phyloP scores from a whole-genome alignment of 2,888 invertebrate genomes.

The Tipula lateralis region DNA sequence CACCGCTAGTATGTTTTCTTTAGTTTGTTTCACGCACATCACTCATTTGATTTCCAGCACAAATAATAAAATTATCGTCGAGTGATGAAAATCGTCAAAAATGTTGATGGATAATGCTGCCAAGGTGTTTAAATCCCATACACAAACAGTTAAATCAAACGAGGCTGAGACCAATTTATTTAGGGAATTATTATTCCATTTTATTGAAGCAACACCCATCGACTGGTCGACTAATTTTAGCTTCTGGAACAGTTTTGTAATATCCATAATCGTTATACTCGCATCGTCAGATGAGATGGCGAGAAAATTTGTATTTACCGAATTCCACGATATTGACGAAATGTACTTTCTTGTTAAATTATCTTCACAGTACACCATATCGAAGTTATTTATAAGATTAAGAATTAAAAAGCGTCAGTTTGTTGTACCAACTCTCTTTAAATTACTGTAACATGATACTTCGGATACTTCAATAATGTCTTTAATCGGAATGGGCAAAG shows the following conservation, averaged over 20 bases:
- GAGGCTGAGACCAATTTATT: slow-evolving; percentile 44
- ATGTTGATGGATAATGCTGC: slow-evolving; percentile 42
- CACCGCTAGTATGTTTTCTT: neutral
- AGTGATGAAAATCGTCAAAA: slow-evolving; percentile 45
- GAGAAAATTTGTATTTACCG: slow-evolving; percentile 40
- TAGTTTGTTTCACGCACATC: neutral
- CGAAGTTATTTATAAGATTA: neutral
- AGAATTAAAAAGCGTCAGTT: slow-evolving; percentile 40
- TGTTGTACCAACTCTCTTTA: slow-evolving; percentile 43
- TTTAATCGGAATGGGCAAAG: neutral
- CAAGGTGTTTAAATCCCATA: slow-evolving; percentile 42
- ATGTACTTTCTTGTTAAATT: slow-evolving; percentile 41
- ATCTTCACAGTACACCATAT: neutral
- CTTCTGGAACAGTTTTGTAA: neutral
- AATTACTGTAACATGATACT: neutral
- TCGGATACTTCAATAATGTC: neutral
- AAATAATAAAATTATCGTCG: slow-evolving; percentile 45
- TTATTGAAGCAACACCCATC: slow-evolving; percentile 39
- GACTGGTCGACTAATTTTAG: slow-evolving; percentile 30
- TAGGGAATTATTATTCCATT: slow-evolving; percentile 45
- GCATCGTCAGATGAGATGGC: slow-evolving; percentile 40
- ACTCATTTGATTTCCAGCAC: slow-evolving; percentile 40
- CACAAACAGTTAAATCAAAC: slow-evolving; percentile 44
- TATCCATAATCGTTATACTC: neutral
- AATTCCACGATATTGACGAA: slow-evolving; percentile 44